Evolutionary conservation across 2,888 invertebrate genomes (phyloP).

Genomic region (Tuta absoluta): DNA sequence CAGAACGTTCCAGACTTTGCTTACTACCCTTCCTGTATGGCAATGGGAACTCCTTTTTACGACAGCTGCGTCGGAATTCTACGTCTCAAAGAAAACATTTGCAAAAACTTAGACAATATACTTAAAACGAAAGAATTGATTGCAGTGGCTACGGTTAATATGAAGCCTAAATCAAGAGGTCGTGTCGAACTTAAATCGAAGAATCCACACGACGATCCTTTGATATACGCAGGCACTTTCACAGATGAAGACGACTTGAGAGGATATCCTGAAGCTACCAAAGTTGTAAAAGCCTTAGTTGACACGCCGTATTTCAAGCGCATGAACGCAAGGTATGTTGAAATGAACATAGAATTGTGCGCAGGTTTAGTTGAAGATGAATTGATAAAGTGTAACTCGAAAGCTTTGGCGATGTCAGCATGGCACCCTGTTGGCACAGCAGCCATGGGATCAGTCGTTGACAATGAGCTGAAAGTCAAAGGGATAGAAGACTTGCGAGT

Average conservation of each 20-base stretch:
- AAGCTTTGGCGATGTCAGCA: conserved; percentile 57
- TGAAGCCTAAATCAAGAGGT: conserved; percentile 67
- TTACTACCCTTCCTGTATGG: conserved; percentile 60
- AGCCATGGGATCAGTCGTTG: conserved; percentile 62
- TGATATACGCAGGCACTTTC: conserved; percentile 64
- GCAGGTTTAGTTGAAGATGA: conserved; percentile 47
- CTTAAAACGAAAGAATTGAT: conserved; percentile 56
- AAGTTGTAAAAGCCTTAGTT: conserved; percentile 48
- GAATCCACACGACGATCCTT: conserved; percentile 51
- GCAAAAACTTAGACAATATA: conserved; percentile 45
- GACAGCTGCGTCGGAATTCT: conserved; percentile 46
- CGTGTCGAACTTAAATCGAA: conserved; percentile 50
- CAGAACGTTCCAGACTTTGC: conserved; percentile 60
- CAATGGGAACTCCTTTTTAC: conserved; percentile 43
- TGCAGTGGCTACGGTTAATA: conserved; percentile 54
- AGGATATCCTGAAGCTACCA: conserved; percentile 53
- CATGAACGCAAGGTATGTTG: conserved; percentile 51
- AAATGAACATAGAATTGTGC: conserved; percentile 52
- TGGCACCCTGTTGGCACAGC: conserved; percentile 71
- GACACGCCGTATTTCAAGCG: conserved; percentile 55
- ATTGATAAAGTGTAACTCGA: conserved; percentile 69
- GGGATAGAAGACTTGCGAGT: conserved; percentile 57
- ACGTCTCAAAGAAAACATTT: conserved; percentile 52
- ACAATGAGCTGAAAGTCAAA: conserved; percentile 49
- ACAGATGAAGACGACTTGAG: conserved; percentile 50